These are phyloP conservation scores for Zosterops pallidus DNA, from an alignment of 2,113 vertebrate species.

Conservation along the genomic window DNA sequence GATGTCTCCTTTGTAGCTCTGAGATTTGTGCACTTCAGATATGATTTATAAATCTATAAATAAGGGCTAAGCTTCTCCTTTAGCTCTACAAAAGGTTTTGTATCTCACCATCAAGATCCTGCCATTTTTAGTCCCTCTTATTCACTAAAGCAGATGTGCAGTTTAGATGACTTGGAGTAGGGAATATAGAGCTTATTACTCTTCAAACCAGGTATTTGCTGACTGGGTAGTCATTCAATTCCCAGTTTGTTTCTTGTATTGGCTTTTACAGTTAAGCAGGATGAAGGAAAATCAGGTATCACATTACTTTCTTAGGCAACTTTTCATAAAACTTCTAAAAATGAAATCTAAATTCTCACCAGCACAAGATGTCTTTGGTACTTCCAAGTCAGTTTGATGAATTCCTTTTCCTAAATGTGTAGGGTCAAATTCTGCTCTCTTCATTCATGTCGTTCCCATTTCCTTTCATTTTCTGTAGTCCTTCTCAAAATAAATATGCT, in stretches of 20 bases:
- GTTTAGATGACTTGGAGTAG: not conserved
- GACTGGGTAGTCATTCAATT: not conserved
- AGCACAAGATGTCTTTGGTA: not conserved
- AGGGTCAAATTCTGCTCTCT: not conserved
- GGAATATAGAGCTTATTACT: not conserved
- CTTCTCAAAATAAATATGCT: constrained; percentile 31
- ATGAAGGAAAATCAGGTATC: not conserved
- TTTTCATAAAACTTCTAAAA: not conserved
- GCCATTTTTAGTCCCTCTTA: not conserved
- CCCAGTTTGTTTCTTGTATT: not conserved
- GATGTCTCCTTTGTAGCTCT: not conserved
- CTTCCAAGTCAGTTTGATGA: not conserved
- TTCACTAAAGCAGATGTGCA: not conserved
- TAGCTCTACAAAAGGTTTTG: not conserved
- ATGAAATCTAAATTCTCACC: not conserved
- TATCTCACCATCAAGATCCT: not conserved
- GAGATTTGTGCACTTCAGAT: not conserved
- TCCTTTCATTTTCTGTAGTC: constrained; percentile 22
- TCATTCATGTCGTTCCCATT: not conserved
- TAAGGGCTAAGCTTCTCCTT: not conserved
- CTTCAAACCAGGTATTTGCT: not conserved
- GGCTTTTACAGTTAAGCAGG: not conserved
- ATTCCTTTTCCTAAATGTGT: not conserved
- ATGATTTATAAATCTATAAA: not conserved
- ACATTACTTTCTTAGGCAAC: not conserved